These are phyloP conservation scores for Taphrorychus bicolor DNA, from an alignment of 2,888 invertebrate species.

Conservation along the genomic window DNA sequence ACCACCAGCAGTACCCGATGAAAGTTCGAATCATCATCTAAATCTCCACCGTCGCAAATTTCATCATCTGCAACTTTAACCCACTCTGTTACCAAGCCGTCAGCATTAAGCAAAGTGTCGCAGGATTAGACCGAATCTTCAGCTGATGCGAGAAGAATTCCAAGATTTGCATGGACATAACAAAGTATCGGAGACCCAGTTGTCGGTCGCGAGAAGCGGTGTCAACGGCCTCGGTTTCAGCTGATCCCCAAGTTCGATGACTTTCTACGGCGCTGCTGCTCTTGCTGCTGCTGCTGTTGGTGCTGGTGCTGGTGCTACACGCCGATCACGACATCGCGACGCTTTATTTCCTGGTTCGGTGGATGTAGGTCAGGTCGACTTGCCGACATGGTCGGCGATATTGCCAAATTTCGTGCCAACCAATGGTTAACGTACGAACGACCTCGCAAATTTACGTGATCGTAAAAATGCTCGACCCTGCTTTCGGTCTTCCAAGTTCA, in stretches of 20 bases:
- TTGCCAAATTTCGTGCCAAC: constrained; percentile 48
- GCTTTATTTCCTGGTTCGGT: constrained; percentile 50
- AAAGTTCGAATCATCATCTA: not conserved
- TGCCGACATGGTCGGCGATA: constrained; percentile 32
- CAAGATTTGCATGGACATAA: constrained; percentile 24
- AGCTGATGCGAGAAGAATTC: constrained; percentile 19
- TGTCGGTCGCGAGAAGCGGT: constrained; percentile 38
- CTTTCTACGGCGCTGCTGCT: constrained; percentile 37
- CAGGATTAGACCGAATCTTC: constrained; percentile 10
- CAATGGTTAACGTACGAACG: constrained; percentile 39
- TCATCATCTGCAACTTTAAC: not conserved
- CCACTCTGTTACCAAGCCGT: not conserved
- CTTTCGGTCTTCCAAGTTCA: constrained; percentile 42
- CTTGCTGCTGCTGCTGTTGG: constrained; percentile 26
- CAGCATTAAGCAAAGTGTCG: constrained; percentile 9
- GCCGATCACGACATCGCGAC: constrained; percentile 53
- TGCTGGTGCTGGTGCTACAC: constrained; percentile 23
- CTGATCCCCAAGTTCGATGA: constrained; percentile 41
- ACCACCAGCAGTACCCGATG: not conserved
- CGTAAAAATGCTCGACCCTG: constrained; percentile 24
- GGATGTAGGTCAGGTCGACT: constrained; percentile 54
- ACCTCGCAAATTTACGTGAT: constrained; percentile 25
- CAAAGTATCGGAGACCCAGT: constrained; percentile 36
- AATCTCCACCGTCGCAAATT: not conserved
- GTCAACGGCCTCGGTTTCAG: constrained; percentile 42